Evolutionary conservation across 2,888 invertebrate genomes (phyloP), one percentile per base, ranked within the genome.

Genomic region (Cactoblastis cactorum): DNA sequence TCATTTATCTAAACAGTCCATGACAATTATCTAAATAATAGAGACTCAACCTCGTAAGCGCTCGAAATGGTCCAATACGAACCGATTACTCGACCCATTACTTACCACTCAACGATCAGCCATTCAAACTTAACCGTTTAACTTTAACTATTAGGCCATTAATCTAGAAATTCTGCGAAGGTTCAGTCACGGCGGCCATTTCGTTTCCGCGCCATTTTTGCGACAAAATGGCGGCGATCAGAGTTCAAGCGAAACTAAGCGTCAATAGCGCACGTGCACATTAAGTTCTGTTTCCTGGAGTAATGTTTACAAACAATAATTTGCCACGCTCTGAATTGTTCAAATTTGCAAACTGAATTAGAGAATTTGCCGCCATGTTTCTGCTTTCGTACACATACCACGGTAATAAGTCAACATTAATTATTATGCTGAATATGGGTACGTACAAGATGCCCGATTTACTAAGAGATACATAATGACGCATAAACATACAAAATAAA

Each of bases 141-240:
- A 74, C 77, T 82, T 79, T 69, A 77, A 80, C 82, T 80, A 81
- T 80, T 81, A 77, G 75, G 77, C 74, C 80, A 80, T 83, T 83
- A 79, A 82, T 81, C 74, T 73, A 70, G 69, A 74, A 74, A 66
- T 80, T 79, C 78, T 63, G 58, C 57, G 70, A 74, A 77, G 63
- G 61, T 55, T 59, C 57, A 59, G 62, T 51, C 58, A 35, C 60
- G 58, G 49, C 65, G 67, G 62, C 74, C 71, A 74, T 77, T 77
- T 67, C 61, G 57, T 64, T 72, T 66, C 69, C 67, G 61, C 59
- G 65, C 63, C 63, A 62, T 66, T 69, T 59, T 52, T 50, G 53
- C 56, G 54, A 56, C 71, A 74, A 77, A 62, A 75, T 79, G 75
- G 75, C 69, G 75, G 75, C 69, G 62, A 53, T 57, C 54, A 74